phyloP scores from a whole-genome alignment of 2,888 invertebrate genomes.

The Masnerella sp. region DNA sequence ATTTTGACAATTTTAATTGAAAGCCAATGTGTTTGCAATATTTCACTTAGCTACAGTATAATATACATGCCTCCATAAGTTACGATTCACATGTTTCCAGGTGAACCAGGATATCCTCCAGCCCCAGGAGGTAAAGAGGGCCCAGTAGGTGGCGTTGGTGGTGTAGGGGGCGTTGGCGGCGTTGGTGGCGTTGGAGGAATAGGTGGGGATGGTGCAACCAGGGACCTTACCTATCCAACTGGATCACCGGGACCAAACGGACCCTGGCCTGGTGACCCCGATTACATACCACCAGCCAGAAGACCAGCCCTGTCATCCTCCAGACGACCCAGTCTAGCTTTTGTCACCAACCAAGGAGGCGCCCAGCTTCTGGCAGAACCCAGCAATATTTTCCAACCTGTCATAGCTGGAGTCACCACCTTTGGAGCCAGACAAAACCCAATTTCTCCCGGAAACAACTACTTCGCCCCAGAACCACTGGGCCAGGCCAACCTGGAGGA shows the following conservation, averaged over 20 bases:
- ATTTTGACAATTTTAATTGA: too few species aligned
- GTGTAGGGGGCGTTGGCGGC: constrained; percentile 64
- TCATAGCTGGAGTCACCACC: constrained; percentile 18
- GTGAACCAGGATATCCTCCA: constrained; percentile 30
- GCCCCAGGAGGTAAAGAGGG: constrained; percentile 41
- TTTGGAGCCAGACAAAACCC: constrained; percentile 1
- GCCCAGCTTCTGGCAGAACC: constrained; percentile 33
- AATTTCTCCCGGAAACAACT: constrained; percentile 10
- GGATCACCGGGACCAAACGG: constrained; percentile 72
- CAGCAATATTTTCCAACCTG: constrained; percentile 36
- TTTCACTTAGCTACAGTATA: neutral
- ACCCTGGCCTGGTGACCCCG: constrained; percentile 75
- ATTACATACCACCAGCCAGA: constrained; percentile 63
- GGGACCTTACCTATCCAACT: constrained; percentile 69
- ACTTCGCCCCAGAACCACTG: constrained; percentile 5
- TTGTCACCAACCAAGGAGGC: constrained; percentile 8
- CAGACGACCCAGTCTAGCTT: constrained; percentile 9
- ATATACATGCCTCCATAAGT: too few species aligned
- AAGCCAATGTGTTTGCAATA: too few species aligned
- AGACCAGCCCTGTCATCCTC: constrained; percentile 14
- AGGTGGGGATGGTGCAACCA: constrained; percentile 64
- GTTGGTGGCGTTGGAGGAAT: constrained; percentile 68
- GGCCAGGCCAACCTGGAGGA: constrained; percentile 20
- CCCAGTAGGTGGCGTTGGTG: constrained; percentile 57
- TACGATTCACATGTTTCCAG: constrained; percentile 21